Conservation (phyloP, 2,888 invertebrate genomes). For the Hypolimnas misippus region DNA sequence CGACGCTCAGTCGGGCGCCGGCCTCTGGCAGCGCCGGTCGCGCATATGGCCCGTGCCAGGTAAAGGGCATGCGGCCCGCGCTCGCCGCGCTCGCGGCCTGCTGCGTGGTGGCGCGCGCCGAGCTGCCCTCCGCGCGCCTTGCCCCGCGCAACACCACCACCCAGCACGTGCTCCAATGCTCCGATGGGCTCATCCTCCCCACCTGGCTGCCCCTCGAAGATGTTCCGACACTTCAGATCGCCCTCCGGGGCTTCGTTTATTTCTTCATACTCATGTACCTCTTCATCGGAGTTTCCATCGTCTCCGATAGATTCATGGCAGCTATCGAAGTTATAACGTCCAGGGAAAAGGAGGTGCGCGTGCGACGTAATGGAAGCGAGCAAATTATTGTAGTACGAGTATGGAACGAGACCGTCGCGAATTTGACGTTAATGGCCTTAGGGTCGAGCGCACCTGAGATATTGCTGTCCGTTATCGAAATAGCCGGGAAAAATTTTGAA, state of each 20-base stretch:
- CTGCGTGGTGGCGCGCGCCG: slow-evolving; percentile 75
- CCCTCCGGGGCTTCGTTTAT: slow-evolving; percentile 95
- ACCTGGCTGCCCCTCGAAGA: slow-evolving; percentile 94
- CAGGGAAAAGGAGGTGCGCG: slow-evolving; percentile 96
- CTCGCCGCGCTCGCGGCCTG: slow-evolving; percentile 78
- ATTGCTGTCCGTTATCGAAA: slow-evolving; percentile 98
- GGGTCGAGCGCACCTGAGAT: slow-evolving; percentile 99
- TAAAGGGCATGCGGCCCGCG: slow-evolving; percentile 81
- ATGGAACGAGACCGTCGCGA: slow-evolving; percentile 99
- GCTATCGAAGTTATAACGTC: slow-evolving; percentile 99
- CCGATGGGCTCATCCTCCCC: slow-evolving; percentile 93
- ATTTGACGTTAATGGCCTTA: slow-evolving; percentile 98
- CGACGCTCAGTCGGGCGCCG: slow-evolving; percentile 79
- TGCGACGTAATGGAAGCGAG: slow-evolving; percentile 94
- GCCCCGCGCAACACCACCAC: slow-evolving; percentile 69
- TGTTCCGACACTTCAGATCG: slow-evolving; percentile 89
- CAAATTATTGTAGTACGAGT: slow-evolving; percentile 96
- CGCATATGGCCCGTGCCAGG: slow-evolving; percentile 64
- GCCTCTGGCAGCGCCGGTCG: slow-evolving; percentile 79
- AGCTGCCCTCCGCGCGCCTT: slow-evolving; percentile 68
- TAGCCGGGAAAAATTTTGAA: slow-evolving; percentile 96
- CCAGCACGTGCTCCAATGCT: slow-evolving; percentile 84
- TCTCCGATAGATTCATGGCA: slow-evolving; percentile 99
- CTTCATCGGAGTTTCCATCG: slow-evolving; percentile 99
- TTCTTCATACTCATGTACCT: slow-evolving; percentile 95